These are phyloP conservation scores for Rhagologus leucostigma DNA, from an alignment of 2,113 vertebrate genomes.

Conservation along the genomic window DNA sequence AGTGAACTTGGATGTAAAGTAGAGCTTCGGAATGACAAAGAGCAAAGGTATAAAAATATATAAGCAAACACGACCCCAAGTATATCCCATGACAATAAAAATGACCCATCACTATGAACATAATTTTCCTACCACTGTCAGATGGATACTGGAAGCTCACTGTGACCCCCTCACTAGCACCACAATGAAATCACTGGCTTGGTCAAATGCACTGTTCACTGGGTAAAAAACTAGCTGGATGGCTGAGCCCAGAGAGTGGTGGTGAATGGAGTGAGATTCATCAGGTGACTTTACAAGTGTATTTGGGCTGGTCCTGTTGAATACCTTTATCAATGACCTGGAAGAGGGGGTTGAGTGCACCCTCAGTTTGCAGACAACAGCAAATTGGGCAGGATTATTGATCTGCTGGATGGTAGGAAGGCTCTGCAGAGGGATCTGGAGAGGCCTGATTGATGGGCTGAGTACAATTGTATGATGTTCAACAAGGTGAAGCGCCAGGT, in stretches of 20 bases:
- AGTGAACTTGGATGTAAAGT: background rate
- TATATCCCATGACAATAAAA: background rate
- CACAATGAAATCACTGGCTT: background rate
- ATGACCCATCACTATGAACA: background rate
- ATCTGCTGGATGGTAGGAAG: background rate
- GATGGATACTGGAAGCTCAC: background rate
- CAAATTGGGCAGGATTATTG: background rate
- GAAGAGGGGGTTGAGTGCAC: background rate
- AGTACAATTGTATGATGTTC: background rate
- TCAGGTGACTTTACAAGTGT: background rate
- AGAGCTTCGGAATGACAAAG: background rate
- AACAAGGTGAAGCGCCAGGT: background rate
- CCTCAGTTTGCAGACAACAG: background rate
- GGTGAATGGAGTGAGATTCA: background rate
- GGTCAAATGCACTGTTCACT: background rate
- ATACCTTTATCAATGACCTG: background rate
- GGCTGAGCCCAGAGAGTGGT: background rate
- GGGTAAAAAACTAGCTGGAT: background rate
- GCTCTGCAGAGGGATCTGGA: background rate
- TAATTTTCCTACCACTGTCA: background rate
- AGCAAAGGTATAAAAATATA: background rate
- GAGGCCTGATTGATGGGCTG: background rate
- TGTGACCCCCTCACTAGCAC: background rate
- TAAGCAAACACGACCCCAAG: background rate
- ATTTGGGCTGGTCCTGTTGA: background rate